Evolutionary conservation across 2,888 invertebrate species (phyloP).

Genomic region (Tachystola acroxantha): DNA sequence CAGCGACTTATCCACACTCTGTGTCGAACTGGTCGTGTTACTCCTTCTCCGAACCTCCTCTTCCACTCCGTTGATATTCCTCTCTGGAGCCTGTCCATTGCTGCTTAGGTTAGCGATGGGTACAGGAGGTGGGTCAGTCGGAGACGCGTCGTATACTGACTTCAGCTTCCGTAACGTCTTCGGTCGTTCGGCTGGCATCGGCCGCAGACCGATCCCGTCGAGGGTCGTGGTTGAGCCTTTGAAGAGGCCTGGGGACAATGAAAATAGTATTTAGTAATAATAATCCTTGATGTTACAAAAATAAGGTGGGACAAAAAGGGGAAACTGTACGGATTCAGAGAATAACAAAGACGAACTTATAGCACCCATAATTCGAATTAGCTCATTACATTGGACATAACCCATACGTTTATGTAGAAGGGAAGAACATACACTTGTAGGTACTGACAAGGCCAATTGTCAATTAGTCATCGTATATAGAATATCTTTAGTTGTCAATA

Average conservation of each 20-base stretch:
- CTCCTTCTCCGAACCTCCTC: conserved; percentile 72
- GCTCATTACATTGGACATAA: too few relatives aligned
- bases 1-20: conserved; percentile 68
- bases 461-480: too few relatives aligned
- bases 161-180: conserved; percentile 86
- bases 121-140: conserved; percentile 49
- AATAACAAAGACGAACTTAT: too few relatives aligned
- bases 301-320: neutral
- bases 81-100: conserved; percentile 59
- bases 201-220: conserved; percentile 79
- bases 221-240: conserved; percentile 88
- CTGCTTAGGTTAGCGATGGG: conserved; percentile 48
- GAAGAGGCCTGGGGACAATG: conserved; percentile 82
- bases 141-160: conserved; percentile 82
- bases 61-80: conserved; percentile 56
- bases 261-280: conserved; percentile 9
- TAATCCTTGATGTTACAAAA: conserved; percentile 1
- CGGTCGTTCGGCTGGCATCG: conserved; percentile 83
- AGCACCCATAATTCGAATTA: too few relatives aligned
- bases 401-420: too few relatives aligned
- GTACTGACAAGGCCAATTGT: too few relatives aligned
- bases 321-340: too few relatives aligned
- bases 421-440: too few relatives aligned
- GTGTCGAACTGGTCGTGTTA: conserved; percentile 62
- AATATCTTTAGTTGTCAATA: too few relatives aligned